These are phyloP conservation scores for Zoanthus sociatus DNA, from an alignment of 92 coral and sea anemone species.

Conservation along the genomic window DNA sequence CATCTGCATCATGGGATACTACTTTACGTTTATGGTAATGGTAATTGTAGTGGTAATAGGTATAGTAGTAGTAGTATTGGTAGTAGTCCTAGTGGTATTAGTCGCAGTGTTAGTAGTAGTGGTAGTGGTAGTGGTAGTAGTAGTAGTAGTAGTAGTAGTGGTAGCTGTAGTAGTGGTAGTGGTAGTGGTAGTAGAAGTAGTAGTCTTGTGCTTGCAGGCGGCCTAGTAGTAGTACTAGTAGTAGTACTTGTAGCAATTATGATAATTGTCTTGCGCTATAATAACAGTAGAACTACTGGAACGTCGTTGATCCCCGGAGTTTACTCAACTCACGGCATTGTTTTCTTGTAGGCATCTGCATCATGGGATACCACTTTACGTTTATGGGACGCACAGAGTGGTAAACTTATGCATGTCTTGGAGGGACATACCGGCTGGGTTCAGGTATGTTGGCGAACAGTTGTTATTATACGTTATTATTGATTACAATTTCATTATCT, in stretches of 20 bases:
- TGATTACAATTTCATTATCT: too few species aligned
- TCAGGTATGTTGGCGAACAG: constrained; percentile 65
- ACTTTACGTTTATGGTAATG: constrained; percentile 78
- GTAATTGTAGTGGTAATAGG: too few species aligned
- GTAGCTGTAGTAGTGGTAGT: not conserved
- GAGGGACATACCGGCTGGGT: constrained; percentile 99
- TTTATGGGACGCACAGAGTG: constrained; percentile 83
- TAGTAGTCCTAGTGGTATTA: not conserved
- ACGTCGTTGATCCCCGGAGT: not conserved
- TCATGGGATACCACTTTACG: constrained; percentile 92
- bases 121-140: not conserved
- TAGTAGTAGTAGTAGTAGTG: not conserved
- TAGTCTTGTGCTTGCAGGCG: too few species aligned
- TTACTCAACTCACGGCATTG: not conserved
- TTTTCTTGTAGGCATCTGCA: constrained; percentile 82
- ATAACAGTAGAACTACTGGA: not conserved
- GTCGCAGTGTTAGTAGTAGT: not conserved
- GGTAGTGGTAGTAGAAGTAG: not conserved
- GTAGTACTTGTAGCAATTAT: not conserved
- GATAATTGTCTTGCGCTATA: not conserved
- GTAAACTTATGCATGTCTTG: constrained; percentile 64
- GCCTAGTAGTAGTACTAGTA: not conserved
- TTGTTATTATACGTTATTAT: too few species aligned
- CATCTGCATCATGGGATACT: constrained; percentile 97
- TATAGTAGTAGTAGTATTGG: not conserved